phyloP scores from a whole-genome alignment of 2,797 vertebrate species.

The Acanthurus leucopareius region DNA sequence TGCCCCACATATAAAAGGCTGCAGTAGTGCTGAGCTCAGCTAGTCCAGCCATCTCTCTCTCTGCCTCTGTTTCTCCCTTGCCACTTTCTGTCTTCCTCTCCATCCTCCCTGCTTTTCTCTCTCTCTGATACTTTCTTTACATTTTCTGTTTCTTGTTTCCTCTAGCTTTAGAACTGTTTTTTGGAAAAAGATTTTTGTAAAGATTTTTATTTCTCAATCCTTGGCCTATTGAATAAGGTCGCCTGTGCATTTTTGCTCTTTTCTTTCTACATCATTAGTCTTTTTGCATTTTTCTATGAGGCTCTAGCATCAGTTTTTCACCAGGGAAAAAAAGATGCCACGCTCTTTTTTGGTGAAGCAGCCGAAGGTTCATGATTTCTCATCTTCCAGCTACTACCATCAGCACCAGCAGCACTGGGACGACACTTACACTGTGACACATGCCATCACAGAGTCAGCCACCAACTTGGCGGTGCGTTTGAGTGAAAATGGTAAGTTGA shows the following conservation, averaged over 20 bases:
- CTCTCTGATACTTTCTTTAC: conserved; percentile 36
- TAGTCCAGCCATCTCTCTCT: conserved; percentile 56
- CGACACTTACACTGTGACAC: conserved; percentile 84
- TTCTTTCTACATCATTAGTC: background rate
- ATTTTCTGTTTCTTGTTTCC: conserved; percentile 27
- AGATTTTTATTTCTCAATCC: conserved; percentile 16
- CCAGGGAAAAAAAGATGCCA: conserved; percentile 82
- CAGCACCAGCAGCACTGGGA: conserved; percentile 82
- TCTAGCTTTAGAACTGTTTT: conserved; percentile 36
- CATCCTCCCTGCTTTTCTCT: conserved; percentile 39
- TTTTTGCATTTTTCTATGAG: conserved; percentile 53
- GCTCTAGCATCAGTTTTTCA: conserved; percentile 44
- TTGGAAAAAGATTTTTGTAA: conserved; percentile 26
- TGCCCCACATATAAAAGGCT: conserved; percentile 87
- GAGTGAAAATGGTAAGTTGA: conserved; percentile 84
- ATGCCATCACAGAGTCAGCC: conserved; percentile 78
- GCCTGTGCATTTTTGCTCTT: conserved; percentile 16
- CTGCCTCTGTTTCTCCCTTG: conserved; percentile 48
- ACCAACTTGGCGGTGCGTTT: conserved; percentile 81
- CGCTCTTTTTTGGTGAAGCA: conserved; percentile 93
- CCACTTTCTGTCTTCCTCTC: conserved; percentile 48
- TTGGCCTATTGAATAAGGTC: conserved; percentile 50
- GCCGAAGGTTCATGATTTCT: conserved; percentile 89
- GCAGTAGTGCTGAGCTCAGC: conserved; percentile 89
- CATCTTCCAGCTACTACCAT: conserved; percentile 83